Evolutionary conservation across 2,113 vertebrate genomes (phyloP), one percentile per base, ranked within the genome.

Genomic region (Vombatus ursinus): DNA sequence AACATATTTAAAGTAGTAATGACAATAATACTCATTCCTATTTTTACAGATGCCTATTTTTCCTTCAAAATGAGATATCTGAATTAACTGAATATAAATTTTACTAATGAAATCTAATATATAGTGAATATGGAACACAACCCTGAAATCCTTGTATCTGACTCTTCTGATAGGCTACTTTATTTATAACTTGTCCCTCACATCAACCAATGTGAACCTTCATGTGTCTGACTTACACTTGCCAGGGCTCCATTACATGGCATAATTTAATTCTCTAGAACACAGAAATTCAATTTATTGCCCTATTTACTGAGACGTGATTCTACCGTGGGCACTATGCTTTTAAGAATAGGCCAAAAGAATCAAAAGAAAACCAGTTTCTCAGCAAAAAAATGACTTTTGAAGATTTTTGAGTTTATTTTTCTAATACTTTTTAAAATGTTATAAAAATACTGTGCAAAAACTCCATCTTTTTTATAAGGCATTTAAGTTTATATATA

Each of bases 271-370:
- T 98, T 97, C 97, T 97, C 96, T 6, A 44, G 96, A 95, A 96
- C 96, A 96, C 91, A 97, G 96, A 97, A 97, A 98, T 97, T 97
- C 96, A 98, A 98, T 98, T 96, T 98, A 93, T 68, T 93, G 96
- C 97, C 96, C 61, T 97, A 77, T 92, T 97, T 98, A 97, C 95
- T 97, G 97, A 98, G 95, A 96, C 50, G 0, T 95, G 97, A 98
- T 97, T 97, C 97, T 0, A 0, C 92, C 94, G 95, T 95, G 97
- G 97, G 95, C 95, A 96, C 91, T 96, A 61, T 95, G 95, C 96
- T 96, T 90, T 96, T 11, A 98, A 97, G 98, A 98, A 96, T 44
- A 93, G 89, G 90, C 31, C 91, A 91, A 95, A 96, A 93, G 68
- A 98, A 96, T 97, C 90, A 97, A 96, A 90, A 97, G 89, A 84